phyloP scores from a whole-genome alignment of 2,113 vertebrate species.

The Charina bottae region DNA sequence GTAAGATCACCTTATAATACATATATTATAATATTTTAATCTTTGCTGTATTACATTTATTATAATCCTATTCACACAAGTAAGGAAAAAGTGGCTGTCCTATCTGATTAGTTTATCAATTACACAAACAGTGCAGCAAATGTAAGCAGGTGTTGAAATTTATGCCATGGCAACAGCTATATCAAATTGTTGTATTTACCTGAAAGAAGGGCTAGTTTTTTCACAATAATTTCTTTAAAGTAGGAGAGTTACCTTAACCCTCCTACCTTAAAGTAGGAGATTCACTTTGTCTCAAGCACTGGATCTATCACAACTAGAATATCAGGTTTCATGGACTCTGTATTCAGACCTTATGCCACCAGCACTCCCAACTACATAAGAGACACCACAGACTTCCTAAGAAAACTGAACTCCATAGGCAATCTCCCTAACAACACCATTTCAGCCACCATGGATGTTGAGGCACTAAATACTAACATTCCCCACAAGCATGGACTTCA shows the following conservation, averaged over 20 bases:
- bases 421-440: neutral
- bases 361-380: neutral
- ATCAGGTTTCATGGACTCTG: neutral
- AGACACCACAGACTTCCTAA: neutral
- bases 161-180: neutral
- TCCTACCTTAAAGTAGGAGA: neutral
- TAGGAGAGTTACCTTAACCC: neutral
- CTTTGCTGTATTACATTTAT: neutral
- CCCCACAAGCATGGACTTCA: too few relatives aligned
- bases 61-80: neutral
- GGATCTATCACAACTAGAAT: neutral
- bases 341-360: neutral
- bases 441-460: neutral
- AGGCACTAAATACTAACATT: neutral
- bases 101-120: neutral
- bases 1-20: neutral
- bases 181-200: neutral
- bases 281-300: neutral
- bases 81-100: neutral
- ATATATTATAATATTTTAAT: neutral
- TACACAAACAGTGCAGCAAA: neutral
- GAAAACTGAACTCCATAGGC: neutral
- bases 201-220: neutral
- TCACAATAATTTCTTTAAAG: neutral
- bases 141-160: neutral